A percentile compares a stretch with the other conserved stretches of the same genome.
Conservation (phyloP, 92 coral and sea anemone species). For the Anthopleura xanthogrammica region DNA sequence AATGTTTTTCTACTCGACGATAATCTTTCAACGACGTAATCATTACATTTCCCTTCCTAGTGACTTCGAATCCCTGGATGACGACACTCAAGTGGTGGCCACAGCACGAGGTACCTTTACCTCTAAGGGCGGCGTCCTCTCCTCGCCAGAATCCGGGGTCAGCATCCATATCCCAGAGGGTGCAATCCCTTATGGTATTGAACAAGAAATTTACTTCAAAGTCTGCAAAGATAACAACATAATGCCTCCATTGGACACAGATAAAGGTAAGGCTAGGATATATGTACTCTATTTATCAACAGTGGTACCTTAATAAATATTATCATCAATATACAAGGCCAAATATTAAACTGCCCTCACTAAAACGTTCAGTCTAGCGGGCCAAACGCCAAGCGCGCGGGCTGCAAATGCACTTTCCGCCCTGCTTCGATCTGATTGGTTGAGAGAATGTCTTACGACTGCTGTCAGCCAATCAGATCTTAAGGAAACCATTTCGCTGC, state of each 20-base stretch:
- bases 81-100: conserved; percentile 96
- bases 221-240: conserved; percentile 95
- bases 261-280: conserved; percentile 63
- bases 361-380: too few species aligned
- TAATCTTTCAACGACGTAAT: too few species aligned
- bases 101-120: conserved; percentile 99
- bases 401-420: too few species aligned
- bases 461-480: too few species aligned
- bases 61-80: conserved; percentile 93
- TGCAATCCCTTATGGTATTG: conserved; percentile 84
- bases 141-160: conserved; percentile 95
- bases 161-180: conserved; percentile 96
- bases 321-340: too few species aligned
- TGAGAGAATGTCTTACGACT: too few species aligned
- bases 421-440: too few species aligned
- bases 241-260: conserved; percentile 95
- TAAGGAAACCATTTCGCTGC: too few species aligned
- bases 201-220: conserved; percentile 98
- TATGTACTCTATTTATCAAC: not conserved
- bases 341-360: too few species aligned
- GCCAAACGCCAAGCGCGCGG: too few species aligned
- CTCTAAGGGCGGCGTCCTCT: conserved; percentile 87
- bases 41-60: conserved; percentile 43
- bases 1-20: not conserved
- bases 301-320: too few species aligned